Conservation (phyloP, 2,113 vertebrate genomes). For the Leucopternis melanops region DNA sequence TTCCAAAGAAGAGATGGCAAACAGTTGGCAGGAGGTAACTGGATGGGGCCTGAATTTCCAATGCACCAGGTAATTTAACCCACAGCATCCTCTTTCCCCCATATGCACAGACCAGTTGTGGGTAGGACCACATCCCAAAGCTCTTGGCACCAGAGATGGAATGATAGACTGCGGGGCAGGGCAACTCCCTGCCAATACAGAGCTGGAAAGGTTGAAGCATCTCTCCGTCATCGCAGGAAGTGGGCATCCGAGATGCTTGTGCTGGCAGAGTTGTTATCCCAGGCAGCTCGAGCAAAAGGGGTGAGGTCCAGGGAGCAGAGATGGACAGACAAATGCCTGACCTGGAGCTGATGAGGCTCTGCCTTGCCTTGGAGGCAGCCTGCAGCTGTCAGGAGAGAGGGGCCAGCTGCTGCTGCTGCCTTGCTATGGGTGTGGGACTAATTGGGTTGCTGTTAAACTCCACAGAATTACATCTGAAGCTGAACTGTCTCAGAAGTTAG, state of each 20-base stretch:
- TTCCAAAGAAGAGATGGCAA: not conserved
- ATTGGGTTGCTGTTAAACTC: not conserved
- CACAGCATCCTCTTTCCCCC: not conserved
- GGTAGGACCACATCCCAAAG: not conserved
- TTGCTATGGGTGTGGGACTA: not conserved
- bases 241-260: not conserved
- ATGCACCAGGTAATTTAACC: not conserved
- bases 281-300: not conserved
- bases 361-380: not conserved
- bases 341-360: not conserved
- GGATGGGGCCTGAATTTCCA: constrained; percentile 8
- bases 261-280: not conserved
- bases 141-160: not conserved
- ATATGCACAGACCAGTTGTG: fast-evolving
- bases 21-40: constrained; percentile 1
- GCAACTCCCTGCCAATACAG: not conserved
- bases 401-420: not conserved
- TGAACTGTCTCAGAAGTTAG: not conserved
- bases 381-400: not conserved
- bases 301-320: not conserved
- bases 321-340: not conserved
- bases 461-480: not conserved
- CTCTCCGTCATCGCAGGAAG: not conserved
- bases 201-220: not conserved
- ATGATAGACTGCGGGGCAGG: not conserved